Percentiles rank a stretch among this genome's conserved stretches.
Conservation (phyloP, 2,113 vertebrate species). For the Ochotona curzoniae region DNA sequence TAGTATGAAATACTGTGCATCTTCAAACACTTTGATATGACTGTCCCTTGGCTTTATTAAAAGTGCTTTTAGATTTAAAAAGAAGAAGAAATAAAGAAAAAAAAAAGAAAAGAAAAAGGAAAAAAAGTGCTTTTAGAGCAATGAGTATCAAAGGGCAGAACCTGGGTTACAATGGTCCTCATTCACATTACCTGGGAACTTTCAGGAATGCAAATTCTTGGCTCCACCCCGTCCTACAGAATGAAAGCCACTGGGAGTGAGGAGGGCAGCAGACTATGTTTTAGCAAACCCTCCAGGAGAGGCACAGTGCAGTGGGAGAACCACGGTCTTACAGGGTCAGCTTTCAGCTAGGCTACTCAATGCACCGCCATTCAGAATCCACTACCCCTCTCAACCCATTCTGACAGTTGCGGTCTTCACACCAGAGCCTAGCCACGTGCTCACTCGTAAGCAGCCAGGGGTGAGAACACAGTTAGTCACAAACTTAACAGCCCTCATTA, state of each 20-base stretch:
- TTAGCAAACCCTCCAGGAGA: not conserved
- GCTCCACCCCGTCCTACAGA: not conserved
- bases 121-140: not conserved
- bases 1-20: not conserved
- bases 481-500: conserved; percentile 39
- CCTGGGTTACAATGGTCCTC: not conserved
- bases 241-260: not conserved
- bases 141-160: not conserved
- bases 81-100: too few species aligned
- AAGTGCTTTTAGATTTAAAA: not conserved
- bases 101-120: too few species aligned
- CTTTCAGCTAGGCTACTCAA: not conserved
- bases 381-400: not conserved
- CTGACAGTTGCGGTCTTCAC: not conserved
- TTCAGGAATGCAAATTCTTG: not conserved
- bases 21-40: not conserved
- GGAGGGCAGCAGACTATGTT: not conserved
- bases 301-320: not conserved
- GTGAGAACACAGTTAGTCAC: not conserved
- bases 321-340: not conserved
- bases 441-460: not conserved
- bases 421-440: not conserved
- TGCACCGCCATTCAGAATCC: not conserved
- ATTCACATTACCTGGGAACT: not conserved
- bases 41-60: not conserved